Evolutionary conservation across 2,888 invertebrate genomes (phyloP).

Genomic region (Tinea pellionella): DNA sequence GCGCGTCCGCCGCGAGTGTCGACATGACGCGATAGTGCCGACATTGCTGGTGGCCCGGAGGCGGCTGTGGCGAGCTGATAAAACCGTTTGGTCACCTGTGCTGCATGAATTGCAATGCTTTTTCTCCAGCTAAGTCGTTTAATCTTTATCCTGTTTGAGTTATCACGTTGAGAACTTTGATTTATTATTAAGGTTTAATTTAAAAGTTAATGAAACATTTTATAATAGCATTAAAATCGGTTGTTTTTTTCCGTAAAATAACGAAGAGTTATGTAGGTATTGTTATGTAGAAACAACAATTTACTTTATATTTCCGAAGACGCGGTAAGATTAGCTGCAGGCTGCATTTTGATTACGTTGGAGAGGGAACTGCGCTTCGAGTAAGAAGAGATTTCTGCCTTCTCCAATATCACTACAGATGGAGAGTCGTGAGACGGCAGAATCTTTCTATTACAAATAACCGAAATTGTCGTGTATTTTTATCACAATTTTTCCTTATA

Average conservation of each 20-base stretch:
- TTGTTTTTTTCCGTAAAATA: background rate
- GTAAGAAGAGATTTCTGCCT: conserved; percentile 40
- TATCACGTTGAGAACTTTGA: conserved; percentile 36
- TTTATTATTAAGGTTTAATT: conserved; percentile 46
- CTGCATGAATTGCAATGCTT: conserved; percentile 66
- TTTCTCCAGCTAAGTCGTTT: conserved; percentile 57
- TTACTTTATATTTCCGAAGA: conserved; percentile 9
- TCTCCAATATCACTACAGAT: conserved; percentile 6
- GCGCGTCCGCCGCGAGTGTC: conserved; percentile 18
- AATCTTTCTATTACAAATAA: background rate
- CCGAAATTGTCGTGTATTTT: background rate
- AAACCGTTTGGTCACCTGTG: conserved; percentile 62
- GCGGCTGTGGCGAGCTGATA: conserved; percentile 44
- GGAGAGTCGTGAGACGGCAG: background rate
- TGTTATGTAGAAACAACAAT: background rate
- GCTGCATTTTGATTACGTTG: conserved; percentile 56
- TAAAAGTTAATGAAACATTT: background rate
- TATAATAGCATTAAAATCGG: background rate
- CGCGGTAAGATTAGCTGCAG: conserved; percentile 58
- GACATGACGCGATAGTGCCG: conserved; percentile 11
- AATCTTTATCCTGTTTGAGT: conserved; percentile 59
- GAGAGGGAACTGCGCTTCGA: conserved; percentile 21
- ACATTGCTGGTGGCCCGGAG: conserved; percentile 17
- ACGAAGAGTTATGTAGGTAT: background rate
- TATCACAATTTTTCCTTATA: background rate